These are phyloP conservation scores for Spilosoma lubricipeda DNA, from an alignment of 2,888 invertebrate species.

Conservation along the genomic window DNA sequence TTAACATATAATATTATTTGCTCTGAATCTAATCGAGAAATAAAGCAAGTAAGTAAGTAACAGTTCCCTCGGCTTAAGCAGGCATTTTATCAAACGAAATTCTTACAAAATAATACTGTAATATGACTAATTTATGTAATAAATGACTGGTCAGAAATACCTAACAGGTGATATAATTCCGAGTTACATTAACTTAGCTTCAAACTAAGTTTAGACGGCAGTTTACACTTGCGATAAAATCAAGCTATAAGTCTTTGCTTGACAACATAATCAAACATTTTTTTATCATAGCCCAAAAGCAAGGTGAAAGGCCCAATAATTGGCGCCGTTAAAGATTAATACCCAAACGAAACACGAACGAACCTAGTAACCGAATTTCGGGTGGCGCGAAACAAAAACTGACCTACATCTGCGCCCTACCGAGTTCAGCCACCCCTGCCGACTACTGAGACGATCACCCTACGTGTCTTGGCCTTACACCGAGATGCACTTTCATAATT, in stretches of 20 bases:
- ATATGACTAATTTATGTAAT: background rate
- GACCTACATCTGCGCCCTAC: conserved; percentile 84
- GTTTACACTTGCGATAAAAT: conserved; percentile 24
- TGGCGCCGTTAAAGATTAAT: conserved; percentile 57
- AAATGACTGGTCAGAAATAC: conserved; percentile 4
- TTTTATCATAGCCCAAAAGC: conserved; percentile 31
- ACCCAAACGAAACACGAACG: conserved; percentile 63
- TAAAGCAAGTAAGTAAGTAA: background rate
- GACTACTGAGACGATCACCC: conserved; percentile 72
- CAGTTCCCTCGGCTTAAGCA: background rate
- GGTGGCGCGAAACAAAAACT: conserved; percentile 85
- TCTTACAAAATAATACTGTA: background rate
- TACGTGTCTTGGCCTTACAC: conserved; percentile 75
- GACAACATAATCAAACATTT: conserved; percentile 24
- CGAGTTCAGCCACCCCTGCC: conserved; percentile 84
- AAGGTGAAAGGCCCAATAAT: conserved; percentile 57
- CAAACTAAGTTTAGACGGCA: conserved; percentile 11
- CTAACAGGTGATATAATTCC: conserved; percentile 4
- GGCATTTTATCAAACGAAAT: background rate
- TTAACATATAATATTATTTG: background rate
- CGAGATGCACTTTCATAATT: conserved; percentile 71
- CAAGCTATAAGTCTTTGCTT: conserved; percentile 19
- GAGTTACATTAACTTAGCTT: conserved; percentile 7
- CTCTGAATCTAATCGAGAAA: background rate
- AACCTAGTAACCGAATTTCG: conserved; percentile 86